These are phyloP conservation scores for Globodera ellingtonae DNA, from an alignment of 1,140 invertebrate species.

Conservation along the genomic window DNA sequence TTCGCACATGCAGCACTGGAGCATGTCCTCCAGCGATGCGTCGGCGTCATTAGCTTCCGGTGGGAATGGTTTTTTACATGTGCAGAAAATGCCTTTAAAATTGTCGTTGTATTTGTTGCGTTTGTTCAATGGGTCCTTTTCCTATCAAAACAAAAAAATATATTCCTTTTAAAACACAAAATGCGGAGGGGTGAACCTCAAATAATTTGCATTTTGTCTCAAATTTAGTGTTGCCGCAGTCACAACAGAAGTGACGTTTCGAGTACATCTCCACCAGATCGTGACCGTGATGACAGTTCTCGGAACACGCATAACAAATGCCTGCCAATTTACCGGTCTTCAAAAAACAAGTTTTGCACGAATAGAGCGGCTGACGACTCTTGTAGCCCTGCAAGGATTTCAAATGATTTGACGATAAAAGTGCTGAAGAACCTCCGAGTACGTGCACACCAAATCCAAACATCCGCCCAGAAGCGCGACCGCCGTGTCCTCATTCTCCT, in stretches of 20 bases:
- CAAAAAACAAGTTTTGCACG: slow-evolving; percentile 84
- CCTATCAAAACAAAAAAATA: slow-evolving; percentile 27
- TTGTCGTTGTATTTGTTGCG: slow-evolving; percentile 91
- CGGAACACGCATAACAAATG: slow-evolving; percentile 90
- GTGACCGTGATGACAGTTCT: slow-evolving; percentile 92
- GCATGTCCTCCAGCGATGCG: slow-evolving; percentile 81
- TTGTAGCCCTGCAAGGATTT: slow-evolving; percentile 78
- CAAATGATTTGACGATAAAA: not conserved
- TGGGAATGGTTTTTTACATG: slow-evolving; percentile 89
- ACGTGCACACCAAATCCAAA: slow-evolving; percentile 53
- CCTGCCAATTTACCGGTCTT: slow-evolving; percentile 71
- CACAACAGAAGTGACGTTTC: slow-evolving; percentile 90
- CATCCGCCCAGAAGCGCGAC: slow-evolving; percentile 46
- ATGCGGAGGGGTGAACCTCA: slow-evolving; percentile 66
- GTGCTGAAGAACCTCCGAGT: slow-evolving; percentile 50
- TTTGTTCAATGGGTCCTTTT: slow-evolving; percentile 74
- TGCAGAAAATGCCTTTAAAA: slow-evolving; percentile 88
- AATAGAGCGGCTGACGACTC: slow-evolving; percentile 88
- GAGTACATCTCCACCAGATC: slow-evolving; percentile 94
- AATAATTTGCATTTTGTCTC: slow-evolving; percentile 75
- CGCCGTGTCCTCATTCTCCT: slow-evolving; percentile 34
- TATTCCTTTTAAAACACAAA: not conserved
- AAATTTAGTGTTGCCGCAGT: slow-evolving; percentile 91
- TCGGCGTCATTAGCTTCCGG: slow-evolving; percentile 72
- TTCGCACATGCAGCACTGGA: slow-evolving; percentile 93